Percentiles rank a stretch among this genome's conserved stretches.
phyloP scores from a whole-genome alignment of 2,888 invertebrate species.

The Polyploca ridens region DNA sequence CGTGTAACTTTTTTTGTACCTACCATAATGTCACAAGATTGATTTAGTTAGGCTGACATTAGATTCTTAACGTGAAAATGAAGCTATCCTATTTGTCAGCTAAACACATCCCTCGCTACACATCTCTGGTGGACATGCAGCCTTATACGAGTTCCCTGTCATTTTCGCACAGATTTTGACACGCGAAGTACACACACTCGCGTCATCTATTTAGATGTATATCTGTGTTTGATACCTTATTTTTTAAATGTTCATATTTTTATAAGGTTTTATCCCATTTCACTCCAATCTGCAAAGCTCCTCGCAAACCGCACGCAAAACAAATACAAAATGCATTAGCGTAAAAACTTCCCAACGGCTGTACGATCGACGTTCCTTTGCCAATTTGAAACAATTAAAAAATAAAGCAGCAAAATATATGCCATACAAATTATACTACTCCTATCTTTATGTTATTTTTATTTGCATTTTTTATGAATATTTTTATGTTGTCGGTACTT shows the following conservation, averaged over 20 bases:
- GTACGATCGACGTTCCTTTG: conserved; percentile 13
- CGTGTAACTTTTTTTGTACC: too few relatives aligned
- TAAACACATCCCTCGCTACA: too few relatives aligned
- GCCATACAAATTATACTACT: conserved; percentile 58
- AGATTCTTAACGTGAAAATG: too few relatives aligned
- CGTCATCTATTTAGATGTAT: too few relatives aligned
- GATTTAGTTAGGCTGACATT: too few relatives aligned
- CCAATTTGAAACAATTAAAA: conserved; percentile 61
- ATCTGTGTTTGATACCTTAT: not conserved
- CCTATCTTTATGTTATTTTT: conserved; percentile 24
- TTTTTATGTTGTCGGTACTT: conserved; percentile 43
- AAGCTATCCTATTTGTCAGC: too few relatives aligned
- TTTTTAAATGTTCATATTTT: not conserved
- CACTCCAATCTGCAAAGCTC: conserved; percentile 14
- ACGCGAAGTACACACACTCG: too few relatives aligned
- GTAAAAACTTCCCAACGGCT: conserved; percentile 30
- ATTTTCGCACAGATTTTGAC: too few relatives aligned
- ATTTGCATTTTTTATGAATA: conserved; percentile 10
- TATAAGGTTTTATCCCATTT: not conserved
- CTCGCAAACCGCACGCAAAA: conserved; percentile 68
- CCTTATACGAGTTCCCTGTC: too few relatives aligned
- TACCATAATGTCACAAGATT: too few relatives aligned
- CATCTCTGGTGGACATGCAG: too few relatives aligned
- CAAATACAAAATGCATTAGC: conserved; percentile 75
- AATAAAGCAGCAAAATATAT: conserved; percentile 80